Evolutionary conservation across 1,140 invertebrate genomes (phyloP).

Genomic region (Drosophila guanche): DNA sequence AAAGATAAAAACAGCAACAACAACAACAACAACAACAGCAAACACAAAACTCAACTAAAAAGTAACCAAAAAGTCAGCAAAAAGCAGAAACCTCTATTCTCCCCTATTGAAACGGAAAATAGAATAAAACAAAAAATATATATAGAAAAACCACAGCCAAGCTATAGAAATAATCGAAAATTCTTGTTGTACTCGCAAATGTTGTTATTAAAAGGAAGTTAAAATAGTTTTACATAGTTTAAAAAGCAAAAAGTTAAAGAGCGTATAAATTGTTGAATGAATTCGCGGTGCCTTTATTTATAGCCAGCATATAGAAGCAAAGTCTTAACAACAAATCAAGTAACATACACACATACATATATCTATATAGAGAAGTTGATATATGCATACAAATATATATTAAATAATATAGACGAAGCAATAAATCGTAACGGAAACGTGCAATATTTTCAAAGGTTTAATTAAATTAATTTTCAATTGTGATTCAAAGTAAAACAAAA

Average conservation of each 20-base stretch:
- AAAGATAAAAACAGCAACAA: slow-evolving; percentile 43
- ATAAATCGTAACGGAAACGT: slow-evolving; percentile 69
- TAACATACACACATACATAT: slow-evolving; percentile 48
- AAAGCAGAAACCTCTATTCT: slow-evolving; percentile 5
- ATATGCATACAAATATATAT: slow-evolving; percentile 37
- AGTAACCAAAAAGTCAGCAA: slow-evolving; percentile 34
- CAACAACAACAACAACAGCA: slow-evolving; percentile 46
- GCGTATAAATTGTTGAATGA: slow-evolving; percentile 72
- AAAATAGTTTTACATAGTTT: slow-evolving; percentile 21
- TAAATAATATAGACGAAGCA: slow-evolving; percentile 42
- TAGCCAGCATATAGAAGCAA: slow-evolving; percentile 70
- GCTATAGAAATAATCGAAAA: slow-evolving; percentile 9
- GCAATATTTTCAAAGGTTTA: slow-evolving; percentile 77
- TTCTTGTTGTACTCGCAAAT: slow-evolving; percentile 61
- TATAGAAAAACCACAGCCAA: slow-evolving; percentile 13
- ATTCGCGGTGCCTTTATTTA: slow-evolving; percentile 83
- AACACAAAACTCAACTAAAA: slow-evolving; percentile 30
- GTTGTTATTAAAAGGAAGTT: slow-evolving; percentile 60
- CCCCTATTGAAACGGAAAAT: slow-evolving; percentile 21
- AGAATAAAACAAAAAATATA: slow-evolving; percentile 34
- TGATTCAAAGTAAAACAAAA: slow-evolving; percentile 40
- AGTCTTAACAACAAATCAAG: slow-evolving; percentile 39
- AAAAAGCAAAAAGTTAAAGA: slow-evolving; percentile 41
- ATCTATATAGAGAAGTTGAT: slow-evolving; percentile 59
- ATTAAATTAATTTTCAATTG: slow-evolving; percentile 62